Base-by-base conservation (phyloP, 2,888 invertebrate genomes). In the Apamea monoglypha region DNA sequence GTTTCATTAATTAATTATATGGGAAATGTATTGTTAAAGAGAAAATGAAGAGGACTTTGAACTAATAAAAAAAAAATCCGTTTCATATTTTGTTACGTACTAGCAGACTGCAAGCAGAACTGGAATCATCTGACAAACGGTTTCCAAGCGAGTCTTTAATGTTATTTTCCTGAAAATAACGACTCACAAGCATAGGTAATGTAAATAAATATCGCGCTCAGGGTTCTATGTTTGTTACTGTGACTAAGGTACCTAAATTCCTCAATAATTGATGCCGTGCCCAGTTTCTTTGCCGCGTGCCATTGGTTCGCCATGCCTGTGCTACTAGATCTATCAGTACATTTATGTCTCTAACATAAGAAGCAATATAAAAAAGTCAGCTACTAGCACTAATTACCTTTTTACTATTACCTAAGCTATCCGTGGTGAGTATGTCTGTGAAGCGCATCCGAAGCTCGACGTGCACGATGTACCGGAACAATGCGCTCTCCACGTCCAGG, bases 391-490 rank as follows among this genome's bases (percentile, higher is more conserved):
- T 85, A 91, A 92, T 96, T 96, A 97, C 97, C 97, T 96, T 96
- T 90, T 96, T 93, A 88, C 96, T 95, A 95, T 96, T 95, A 95
- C 96, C 96, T 96, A 96, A 93, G 92, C 96, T 96, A 96, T 96
- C 93, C 12, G 96, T 96, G 36, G 97, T 97, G 53, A 96, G 94
- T 32, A 96, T 90, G 21, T 91, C 85, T 0, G 97, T 95, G 90
- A 97, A 98, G 70, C 97, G 94, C 44, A 91, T 92, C 76, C 98
- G 95, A 40, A 98, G 92, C 89, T 97, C 97, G 87, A 96, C 97
- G 88, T 98, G 98, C n/a, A 97, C 88, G 32, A 97, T 93, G 93
- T 97, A 98, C 75, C 97, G 92, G 25, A 97, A 90, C 80, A 97
- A 92, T 61, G 97, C 97, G 88, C 94, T 96, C n/a, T 92, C 87